These are phyloP conservation scores for Toxotes jaculatrix DNA, from an alignment of 2,113 vertebrate genomes.

Conservation along the genomic window DNA sequence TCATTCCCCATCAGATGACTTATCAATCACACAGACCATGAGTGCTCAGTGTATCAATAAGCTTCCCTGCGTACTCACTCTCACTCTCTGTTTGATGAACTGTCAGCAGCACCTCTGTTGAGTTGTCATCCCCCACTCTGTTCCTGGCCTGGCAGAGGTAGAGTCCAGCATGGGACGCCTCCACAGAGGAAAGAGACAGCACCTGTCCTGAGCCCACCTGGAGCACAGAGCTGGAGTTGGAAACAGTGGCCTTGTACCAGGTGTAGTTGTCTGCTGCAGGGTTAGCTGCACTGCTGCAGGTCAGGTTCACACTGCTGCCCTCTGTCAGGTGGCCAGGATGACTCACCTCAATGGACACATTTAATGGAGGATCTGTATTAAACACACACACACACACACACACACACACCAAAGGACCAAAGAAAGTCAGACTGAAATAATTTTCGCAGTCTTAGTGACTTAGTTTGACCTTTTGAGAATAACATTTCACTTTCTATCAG, in stretches of 20 bases:
- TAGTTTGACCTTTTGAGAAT: background rate
- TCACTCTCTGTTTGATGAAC: constrained; percentile 13
- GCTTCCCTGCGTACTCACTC: constrained; percentile 25
- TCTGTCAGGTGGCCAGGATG: background rate
- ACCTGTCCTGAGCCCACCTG: constrained; percentile 59
- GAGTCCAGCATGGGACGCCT: constrained; percentile 39
- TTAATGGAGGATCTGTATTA: constrained; percentile 54
- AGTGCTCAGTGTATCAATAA: background rate
- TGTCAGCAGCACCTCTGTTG: constrained; percentile 44
- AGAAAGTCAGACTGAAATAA: background rate
- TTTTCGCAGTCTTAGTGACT: background rate
- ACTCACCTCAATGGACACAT: constrained; percentile 44
- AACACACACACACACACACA: background rate
- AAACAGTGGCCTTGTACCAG: constrained; percentile 41
- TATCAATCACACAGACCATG: background rate
- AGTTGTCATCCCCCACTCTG: constrained; percentile 48
- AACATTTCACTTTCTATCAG: too few relatives aligned
- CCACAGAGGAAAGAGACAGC: constrained; percentile 45
- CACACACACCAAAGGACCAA: background rate
- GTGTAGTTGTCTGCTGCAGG: constrained; percentile 60
- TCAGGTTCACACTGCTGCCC: constrained; percentile 55
- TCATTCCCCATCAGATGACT: background rate
- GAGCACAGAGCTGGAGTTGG: constrained; percentile 26
- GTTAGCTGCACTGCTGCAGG: constrained; percentile 55
- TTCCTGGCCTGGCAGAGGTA: constrained; percentile 66